A percentile compares a stretch with the other conserved stretches of the same genome.
phyloP scores from a whole-genome alignment of 92 coral and sea anemone species.

The Blastomussa wellsi region DNA sequence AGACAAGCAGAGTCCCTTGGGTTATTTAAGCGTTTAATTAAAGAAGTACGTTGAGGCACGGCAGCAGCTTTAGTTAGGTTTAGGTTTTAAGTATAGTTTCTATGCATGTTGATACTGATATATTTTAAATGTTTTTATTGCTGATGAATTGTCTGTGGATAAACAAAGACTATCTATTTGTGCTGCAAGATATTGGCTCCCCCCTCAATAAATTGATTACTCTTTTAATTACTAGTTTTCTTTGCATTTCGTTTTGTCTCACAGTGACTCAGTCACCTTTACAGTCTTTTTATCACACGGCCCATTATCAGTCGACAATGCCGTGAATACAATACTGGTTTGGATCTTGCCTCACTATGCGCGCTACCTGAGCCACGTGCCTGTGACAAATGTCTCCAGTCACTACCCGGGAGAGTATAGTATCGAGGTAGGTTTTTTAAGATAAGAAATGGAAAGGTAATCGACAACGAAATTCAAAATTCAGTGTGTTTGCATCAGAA shows the following conservation, averaged over 20 bases:
- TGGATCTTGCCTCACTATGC: conserved; percentile 41
- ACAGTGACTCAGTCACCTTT: conserved; percentile 36
- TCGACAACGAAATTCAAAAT: background rate
- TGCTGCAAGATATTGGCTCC: too few relatives aligned
- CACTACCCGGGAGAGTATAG: conserved; percentile 33
- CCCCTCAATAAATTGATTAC: too few relatives aligned
- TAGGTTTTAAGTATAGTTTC: too few relatives aligned
- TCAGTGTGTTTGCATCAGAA: background rate
- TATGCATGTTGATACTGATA: too few relatives aligned
- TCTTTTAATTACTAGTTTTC: background rate
- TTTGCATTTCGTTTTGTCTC: background rate
- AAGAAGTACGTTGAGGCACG: too few relatives aligned
- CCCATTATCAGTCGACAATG: conserved; percentile 19
- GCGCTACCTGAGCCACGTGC: conserved; percentile 7
- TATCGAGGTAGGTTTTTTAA: background rate
- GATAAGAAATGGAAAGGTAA: background rate
- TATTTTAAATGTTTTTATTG: too few relatives aligned
- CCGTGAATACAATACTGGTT: conserved; percentile 11
- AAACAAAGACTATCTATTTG: too few relatives aligned
- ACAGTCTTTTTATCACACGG: conserved; percentile 21
- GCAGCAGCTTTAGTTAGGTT: too few relatives aligned
- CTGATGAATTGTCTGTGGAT: too few relatives aligned
- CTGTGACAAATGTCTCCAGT: conserved; percentile 14
- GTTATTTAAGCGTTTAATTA: too few relatives aligned
- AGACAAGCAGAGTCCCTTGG: too few relatives aligned